Evolutionary conservation across 2,797 vertebrate genomes (phyloP).

Genomic region (Buceros bicornis): DNA sequence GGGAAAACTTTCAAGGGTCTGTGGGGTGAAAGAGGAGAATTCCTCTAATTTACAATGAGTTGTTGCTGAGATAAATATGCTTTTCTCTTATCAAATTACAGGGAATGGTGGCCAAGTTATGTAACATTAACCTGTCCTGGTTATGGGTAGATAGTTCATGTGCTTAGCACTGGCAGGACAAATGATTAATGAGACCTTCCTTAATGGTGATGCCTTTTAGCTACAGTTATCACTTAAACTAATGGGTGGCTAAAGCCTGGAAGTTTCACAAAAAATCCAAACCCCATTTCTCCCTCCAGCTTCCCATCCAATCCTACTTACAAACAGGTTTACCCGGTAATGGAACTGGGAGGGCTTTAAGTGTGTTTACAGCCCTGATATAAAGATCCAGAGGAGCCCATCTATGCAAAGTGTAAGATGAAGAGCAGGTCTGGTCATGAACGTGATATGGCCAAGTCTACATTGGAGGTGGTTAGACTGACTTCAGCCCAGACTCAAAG

Average conservation of each 20-base stretch:
- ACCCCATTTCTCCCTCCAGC: background rate
- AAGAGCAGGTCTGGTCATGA: background rate
- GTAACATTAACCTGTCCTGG: background rate
- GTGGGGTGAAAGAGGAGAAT: conserved; percentile 24
- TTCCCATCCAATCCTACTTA: background rate
- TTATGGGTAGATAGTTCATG: background rate
- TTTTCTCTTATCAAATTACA: conserved; percentile 33
- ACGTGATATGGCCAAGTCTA: background rate
- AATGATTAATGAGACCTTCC: conserved; percentile 15
- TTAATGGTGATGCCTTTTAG: background rate
- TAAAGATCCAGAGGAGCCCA: background rate
- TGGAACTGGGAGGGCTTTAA: background rate
- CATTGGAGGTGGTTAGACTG: rapidly evolving
- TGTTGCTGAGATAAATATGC: conserved; percentile 42
- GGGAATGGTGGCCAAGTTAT: background rate
- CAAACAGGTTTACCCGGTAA: background rate
- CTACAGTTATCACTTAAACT: conserved; percentile 3
- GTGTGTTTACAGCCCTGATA: background rate
- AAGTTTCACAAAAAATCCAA: background rate
- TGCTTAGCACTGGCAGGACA: background rate
- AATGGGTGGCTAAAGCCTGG: background rate
- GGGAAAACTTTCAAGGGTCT: background rate
- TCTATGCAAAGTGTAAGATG: background rate
- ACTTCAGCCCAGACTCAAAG: background rate
- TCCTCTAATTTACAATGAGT: conserved; percentile 49